Percentiles rank a stretch among this genome's conserved stretches.
These are phyloP conservation scores for Elachura formosa DNA, from an alignment of 2,113 vertebrate genomes.

Conservation along the genomic window DNA sequence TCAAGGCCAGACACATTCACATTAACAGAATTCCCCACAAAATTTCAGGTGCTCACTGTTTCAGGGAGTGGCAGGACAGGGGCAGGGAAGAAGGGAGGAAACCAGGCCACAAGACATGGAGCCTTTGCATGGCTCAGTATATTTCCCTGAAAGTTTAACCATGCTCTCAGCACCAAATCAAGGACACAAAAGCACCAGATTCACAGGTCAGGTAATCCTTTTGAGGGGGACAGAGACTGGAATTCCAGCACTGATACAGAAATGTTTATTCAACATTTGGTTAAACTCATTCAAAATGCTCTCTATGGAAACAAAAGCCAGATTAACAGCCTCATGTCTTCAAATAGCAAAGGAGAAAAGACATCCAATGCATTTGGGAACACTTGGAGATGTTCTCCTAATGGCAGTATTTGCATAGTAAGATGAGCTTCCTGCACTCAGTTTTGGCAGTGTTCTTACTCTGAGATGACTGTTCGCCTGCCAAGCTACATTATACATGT, in stretches of 20 bases:
- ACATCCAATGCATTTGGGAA: not conserved
- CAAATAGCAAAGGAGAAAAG: slow-evolving; percentile 9
- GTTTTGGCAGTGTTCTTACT: not conserved
- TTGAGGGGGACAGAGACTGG: not conserved
- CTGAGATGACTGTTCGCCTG: slow-evolving; percentile 3
- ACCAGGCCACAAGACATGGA: not conserved
- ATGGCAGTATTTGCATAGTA: slow-evolving; percentile 35
- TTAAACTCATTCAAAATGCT: not conserved
- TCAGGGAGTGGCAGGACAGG: not conserved
- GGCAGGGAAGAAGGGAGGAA: not conserved
- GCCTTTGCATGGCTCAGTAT: not conserved
- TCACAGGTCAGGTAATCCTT: not conserved
- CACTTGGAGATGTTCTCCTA: not conserved
- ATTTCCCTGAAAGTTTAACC: not conserved
- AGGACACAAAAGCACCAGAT: not conserved
- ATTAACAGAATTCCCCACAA: not conserved
- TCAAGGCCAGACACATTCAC: not conserved
- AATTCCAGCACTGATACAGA: not conserved
- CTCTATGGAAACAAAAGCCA: not conserved
- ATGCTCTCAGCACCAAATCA: not conserved
- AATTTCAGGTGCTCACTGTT: not conserved
- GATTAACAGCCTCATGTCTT: not conserved
- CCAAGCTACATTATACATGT: slow-evolving; percentile 25
- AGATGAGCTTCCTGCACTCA: not conserved
- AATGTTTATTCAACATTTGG: not conserved